Evolutionary conservation across 2,888 invertebrate genomes (phyloP), one percentile per base, ranked within the genome.

Genomic region (Strigamia crassipes): DNA sequence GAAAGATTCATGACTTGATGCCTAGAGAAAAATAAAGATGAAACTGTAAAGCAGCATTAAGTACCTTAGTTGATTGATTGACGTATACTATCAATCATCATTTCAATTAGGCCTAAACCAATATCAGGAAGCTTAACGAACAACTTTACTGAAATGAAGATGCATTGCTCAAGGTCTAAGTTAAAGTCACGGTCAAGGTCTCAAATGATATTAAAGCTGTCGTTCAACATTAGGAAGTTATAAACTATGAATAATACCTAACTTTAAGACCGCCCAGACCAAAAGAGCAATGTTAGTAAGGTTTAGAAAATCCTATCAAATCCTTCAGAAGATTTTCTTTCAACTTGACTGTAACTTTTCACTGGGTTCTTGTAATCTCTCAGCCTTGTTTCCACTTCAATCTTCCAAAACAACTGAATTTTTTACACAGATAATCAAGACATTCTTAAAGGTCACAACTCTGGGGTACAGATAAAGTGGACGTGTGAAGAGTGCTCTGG

Each of bases 1-100:
- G 56, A 80, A 80, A 27, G 41, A n/a, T 80, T 80, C 80, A 12
- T 80, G 80, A 23, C 80, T 51, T 27, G 80, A 80, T 23, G 46
- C 31, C 80, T 80, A 23, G 9, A 80, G 23, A n/a, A 23, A 78
- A 80, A 80, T n/a, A 80, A 80, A 80, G 42, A 21, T 23, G 51
- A 51, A 21, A 42, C 6, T 61, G 23, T 61, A 61, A 1, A 13
- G 15, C 13, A 46, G 0, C n/a, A 5, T 46, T n/a, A 46, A 46
- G n/a, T 4, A 12, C 13, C 6, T 15, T 15, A 56, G 18, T 18
- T 56, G 18, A 46, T 18, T 21, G 56, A 56, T 56, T 56, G n/a
- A 18, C 56, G 18, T 56, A 3, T 21, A 5, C 21, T 18, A 56
- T 56, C 56, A 56, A 56, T 56, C 56, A 56, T 56, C 56, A n/a